Evolutionary conservation across 2,113 vertebrate genomes (phyloP).

Genomic region (Symphodus melops): DNA sequence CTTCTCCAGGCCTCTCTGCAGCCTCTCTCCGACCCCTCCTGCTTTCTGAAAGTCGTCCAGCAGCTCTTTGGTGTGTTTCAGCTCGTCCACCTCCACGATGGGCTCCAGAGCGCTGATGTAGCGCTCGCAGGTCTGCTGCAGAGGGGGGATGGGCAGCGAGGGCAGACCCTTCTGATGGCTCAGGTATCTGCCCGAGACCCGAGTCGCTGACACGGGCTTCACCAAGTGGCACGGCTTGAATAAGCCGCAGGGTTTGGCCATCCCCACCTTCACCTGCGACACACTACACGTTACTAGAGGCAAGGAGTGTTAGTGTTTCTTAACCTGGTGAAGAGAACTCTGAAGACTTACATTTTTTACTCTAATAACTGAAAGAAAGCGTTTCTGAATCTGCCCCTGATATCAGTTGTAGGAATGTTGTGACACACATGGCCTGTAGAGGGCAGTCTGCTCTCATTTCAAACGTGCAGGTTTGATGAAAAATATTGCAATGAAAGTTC

Average conservation of each 20-base stretch:
- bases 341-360: too few relatives aligned
- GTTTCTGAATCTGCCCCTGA: too few relatives aligned
- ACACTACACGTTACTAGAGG: neutral
- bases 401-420: neutral
- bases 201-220: slow-evolving; percentile 84
- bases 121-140: slow-evolving; percentile 91
- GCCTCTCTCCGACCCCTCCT: slow-evolving; percentile 88
- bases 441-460: slow-evolving; percentile 11
- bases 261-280: slow-evolving; percentile 75
- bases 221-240: slow-evolving; percentile 85
- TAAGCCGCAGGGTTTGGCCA: slow-evolving; percentile 82
- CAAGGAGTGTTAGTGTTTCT: neutral
- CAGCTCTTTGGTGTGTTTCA: slow-evolving; percentile 85
- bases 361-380: too few relatives aligned
- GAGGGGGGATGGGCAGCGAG: slow-evolving; percentile 87
- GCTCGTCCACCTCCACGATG: slow-evolving; percentile 89
- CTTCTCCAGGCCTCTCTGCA: slow-evolving; percentile 91
- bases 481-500: neutral
- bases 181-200: slow-evolving; percentile 85
- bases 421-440: neutral
- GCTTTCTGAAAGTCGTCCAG: slow-evolving; percentile 87
- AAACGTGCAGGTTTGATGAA: neutral
- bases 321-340: too few relatives aligned
- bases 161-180: slow-evolving; percentile 91
- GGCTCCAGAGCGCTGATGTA: slow-evolving; percentile 91